Base-by-base conservation (phyloP, 2,888 invertebrate genomes). In the Sarcophaga carnaria region DNA sequence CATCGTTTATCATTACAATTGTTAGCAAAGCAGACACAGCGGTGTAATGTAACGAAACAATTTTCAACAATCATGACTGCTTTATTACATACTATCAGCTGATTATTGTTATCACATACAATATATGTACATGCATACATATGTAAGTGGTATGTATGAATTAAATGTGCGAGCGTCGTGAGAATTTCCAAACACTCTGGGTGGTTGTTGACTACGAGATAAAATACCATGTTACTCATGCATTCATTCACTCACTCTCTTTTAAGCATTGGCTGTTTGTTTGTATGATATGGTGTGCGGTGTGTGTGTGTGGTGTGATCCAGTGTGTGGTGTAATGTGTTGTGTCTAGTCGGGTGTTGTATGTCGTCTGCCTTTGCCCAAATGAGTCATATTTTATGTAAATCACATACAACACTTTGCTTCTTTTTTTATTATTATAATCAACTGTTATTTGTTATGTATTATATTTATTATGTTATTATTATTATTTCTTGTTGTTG, bases 381-480 rank as follows among this genome's bases (percentile, higher is more conserved):
- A 84, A 80, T 84, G 84, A 80, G 79, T 80, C 84, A 84, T 76
- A 84, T 66, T 80, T 75, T 84, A 80, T 76, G 80, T 60, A 80
- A 80, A 84, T 84, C 70, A 49, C 64, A 69, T 3, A 69, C 17
- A 71, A 75, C 17, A 83, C 22, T 69, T 75, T 75, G 37, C 37
- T 37, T 37, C 37, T 14, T 76, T 25, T 14, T 64, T 45, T 47
- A 47, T 20, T 6, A n/a, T 14, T 17, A 71, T 54, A 75, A 75
- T 81, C 37, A 37, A 37, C 75, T 81, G 70, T 20, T 54, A 74
- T 54, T 70, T 81, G 76, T 70, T 70, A 69, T 79, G 63, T 81
- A 80, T 76, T 76, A 82, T 64, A 47, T 70, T 64, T 76, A 59
- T 77, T 54, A 60, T 72, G 17, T 37, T 79, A 20, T 45, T 45